Conservation (phyloP, 35 echinoderm and acorn worm genomes). For the Ptychodera flava region DNA sequence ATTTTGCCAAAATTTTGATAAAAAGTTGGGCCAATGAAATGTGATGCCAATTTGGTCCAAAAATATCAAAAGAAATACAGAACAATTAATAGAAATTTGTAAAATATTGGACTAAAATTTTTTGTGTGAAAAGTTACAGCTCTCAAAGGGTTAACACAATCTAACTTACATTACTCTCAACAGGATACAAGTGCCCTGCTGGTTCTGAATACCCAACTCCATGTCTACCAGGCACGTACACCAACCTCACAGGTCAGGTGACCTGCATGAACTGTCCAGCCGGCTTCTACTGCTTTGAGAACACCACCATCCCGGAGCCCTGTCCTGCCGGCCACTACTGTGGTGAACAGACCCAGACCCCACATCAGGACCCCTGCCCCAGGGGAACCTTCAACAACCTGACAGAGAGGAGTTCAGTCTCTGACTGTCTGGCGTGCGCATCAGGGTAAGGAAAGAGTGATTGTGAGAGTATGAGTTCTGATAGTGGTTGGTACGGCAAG, state of each 20-base stretch:
- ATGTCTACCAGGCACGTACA: slow-evolving; percentile 65
- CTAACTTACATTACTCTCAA: not conserved
- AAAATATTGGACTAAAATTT: too few relatives aligned
- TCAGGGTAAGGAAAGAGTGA: slow-evolving; percentile 51
- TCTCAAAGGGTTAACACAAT: too few relatives aligned
- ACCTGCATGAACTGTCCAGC: slow-evolving; percentile 59
- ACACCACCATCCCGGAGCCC: slow-evolving; percentile 67
- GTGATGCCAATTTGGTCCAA: too few relatives aligned
- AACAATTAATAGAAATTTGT: too few relatives aligned
- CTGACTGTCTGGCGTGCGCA: slow-evolving; percentile 66
- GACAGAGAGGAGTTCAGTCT: slow-evolving; percentile 32
- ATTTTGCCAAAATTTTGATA: too few relatives aligned
- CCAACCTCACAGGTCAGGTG: slow-evolving; percentile 68
- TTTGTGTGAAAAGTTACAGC: too few relatives aligned
- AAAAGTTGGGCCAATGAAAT: too few relatives aligned
- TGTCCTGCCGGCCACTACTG: slow-evolving; percentile 90
- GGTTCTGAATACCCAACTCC: slow-evolving; percentile 42
- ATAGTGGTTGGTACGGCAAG: too few relatives aligned
- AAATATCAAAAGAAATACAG: too few relatives aligned
- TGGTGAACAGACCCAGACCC: slow-evolving; percentile 43
- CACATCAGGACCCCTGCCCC: slow-evolving; percentile 66
- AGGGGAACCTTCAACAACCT: slow-evolving; percentile 91
- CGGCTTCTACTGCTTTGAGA: slow-evolving; percentile 79
- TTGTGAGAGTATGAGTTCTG: too few relatives aligned
- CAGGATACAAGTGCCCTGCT: slow-evolving; percentile 64